A percentile compares a stretch with the other conserved stretches of the same genome.
phyloP scores from a whole-genome alignment of 2,113 vertebrate species.

The Sitta europaea region DNA sequence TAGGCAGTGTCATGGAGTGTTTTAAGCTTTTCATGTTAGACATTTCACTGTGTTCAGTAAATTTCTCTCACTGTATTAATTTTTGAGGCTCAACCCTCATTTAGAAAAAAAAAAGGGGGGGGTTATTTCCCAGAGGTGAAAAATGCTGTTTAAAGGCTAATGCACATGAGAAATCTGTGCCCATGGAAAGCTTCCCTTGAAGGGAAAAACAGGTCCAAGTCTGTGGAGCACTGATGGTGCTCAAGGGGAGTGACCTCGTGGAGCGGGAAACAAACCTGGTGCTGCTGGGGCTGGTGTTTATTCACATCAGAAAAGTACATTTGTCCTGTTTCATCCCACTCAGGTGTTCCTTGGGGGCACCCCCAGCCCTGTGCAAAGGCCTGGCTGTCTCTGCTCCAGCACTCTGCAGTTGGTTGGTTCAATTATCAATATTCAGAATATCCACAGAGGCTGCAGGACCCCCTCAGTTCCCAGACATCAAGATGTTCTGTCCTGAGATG shows the following conservation, averaged over 20 bases:
- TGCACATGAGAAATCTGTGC: not conserved
- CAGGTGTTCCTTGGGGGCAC: not conserved
- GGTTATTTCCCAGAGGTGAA: not conserved
- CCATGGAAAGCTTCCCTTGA: not conserved
- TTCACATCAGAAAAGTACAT: not conserved
- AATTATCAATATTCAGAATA: not conserved
- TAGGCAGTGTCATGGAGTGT: not conserved
- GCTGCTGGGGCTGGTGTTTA: not conserved
- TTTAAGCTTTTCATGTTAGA: not conserved
- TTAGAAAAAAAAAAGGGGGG: rapidly evolving
- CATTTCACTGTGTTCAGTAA: not conserved
- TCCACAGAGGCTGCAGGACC: not conserved
- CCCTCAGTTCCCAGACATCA: not conserved
- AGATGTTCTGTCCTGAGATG: not conserved
- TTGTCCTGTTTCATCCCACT: not conserved
- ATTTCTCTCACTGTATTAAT: not conserved
- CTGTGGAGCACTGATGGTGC: not conserved
- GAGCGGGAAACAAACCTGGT: not conserved
- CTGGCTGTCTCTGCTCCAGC: not conserved
- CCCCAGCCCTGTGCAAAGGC: not conserved
- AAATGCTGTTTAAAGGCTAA: not conserved
- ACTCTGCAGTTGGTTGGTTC: not conserved
- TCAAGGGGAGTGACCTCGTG: not conserved
- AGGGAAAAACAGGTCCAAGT: not conserved
- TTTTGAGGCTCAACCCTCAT: not conserved